Base-by-base conservation (phyloP, 2,113 vertebrate species). In the Charina bottae region DNA sequence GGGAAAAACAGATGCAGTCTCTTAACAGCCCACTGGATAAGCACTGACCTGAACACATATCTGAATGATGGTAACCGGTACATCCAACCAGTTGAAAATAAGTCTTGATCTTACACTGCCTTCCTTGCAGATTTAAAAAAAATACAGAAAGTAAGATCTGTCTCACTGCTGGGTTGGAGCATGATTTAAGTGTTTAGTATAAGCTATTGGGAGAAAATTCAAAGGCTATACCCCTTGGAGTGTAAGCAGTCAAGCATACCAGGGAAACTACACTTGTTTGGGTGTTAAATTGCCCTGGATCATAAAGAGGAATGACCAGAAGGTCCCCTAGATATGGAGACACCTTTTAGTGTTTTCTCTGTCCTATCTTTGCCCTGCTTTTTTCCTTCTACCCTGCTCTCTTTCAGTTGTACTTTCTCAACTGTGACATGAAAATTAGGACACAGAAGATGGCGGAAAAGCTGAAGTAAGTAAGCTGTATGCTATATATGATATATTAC, bases 41-140 rank as follows among this genome's bases (percentile, higher is more conserved):
- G 24, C 1, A 33, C 7, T 94, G 28, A 26, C 19, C 28, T 49
- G 90, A 28, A 42, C 2, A 33, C 89, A 91, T 87, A 89, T 56
- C 23, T 92, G 58, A 58, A 92, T 56, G 86, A 46, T 37, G 89
- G 87, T 0, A 0, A 87, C 78, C 28, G 60, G 1, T 68, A 68
- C 0, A 1, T 19, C 6, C 53, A 93, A 0, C 17, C 86, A 7
- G 19, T 85, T 58, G 6, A 90, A 94, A 95, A 94, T 11, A 55
- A 19, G 72, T 24, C 5, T 88, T 72, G 21, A 3, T 54, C 6
- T 86, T 37, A 0, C 58, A 53, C 28, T 33, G 72, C 8, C 88
- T 93, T 90, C 28, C 23, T 23, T 93, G 64, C 93, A 94, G 92
- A 56, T 0, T 83, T 19, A 49, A 83, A 72, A 17, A 83, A 87